Percentiles rank a stretch among this genome's conserved stretches.
These are phyloP conservation scores for Ophioninae sp. DNA, from an alignment of 2,888 invertebrate genomes.

Conservation along the genomic window DNA sequence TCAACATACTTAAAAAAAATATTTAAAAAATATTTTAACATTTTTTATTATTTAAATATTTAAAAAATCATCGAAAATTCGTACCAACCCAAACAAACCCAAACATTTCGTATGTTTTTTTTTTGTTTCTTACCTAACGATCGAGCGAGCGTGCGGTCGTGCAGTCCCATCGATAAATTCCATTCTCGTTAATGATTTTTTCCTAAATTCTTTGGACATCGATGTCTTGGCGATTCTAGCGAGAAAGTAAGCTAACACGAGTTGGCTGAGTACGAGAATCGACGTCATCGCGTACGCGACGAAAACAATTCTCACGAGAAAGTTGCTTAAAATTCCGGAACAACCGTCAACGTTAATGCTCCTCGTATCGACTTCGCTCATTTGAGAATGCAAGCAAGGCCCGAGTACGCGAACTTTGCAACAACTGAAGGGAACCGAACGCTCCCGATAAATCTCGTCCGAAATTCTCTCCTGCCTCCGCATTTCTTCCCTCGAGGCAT, in stretches of 20 bases:
- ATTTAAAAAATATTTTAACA: too few relatives aligned
- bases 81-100: too few relatives aligned
- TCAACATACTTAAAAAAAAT: too few relatives aligned
- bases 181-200: slow-evolving; percentile 48
- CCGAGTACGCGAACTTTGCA: slow-evolving; percentile 68
- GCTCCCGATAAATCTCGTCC: slow-evolving; percentile 66
- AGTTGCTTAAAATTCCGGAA: slow-evolving; percentile 67
- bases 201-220: slow-evolving; percentile 54
- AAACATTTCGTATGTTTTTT: neutral
- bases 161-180: slow-evolving; percentile 2
- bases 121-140: slow-evolving; percentile 22
- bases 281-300: slow-evolving; percentile 75
- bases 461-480: slow-evolving; percentile 65
- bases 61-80: too few relatives aligned
- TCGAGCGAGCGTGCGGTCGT: slow-evolving; percentile 15
- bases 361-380: slow-evolving; percentile 65
- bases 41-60: too few relatives aligned
- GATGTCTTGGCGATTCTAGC: slow-evolving; percentile 60
- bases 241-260: slow-evolving; percentile 69
- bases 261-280: slow-evolving; percentile 70
- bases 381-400: slow-evolving; percentile 72
- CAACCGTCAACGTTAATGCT: slow-evolving; percentile 75
- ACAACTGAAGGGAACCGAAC: slow-evolving; percentile 76
- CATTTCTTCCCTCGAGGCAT: slow-evolving; percentile 70
- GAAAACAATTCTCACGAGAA: slow-evolving; percentile 71